Evolutionary conservation across 2,113 vertebrate species (phyloP), one percentile per base, ranked within the genome.

Genomic region (Melanerpes formicivorus): DNA sequence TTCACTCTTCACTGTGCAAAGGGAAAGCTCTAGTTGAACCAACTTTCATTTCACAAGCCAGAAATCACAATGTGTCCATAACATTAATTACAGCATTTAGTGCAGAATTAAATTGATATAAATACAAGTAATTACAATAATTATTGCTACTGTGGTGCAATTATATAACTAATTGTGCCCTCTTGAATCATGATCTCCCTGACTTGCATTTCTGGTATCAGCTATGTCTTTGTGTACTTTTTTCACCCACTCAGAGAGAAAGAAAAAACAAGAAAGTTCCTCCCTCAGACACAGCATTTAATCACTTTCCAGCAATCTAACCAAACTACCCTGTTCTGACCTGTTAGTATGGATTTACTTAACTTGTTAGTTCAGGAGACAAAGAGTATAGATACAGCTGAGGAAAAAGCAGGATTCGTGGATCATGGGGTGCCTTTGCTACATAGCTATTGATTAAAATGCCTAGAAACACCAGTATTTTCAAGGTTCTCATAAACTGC

Each of bases 81-180:
- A 76, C 22, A 82, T 72, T 90, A 96, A 95, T 95, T 94, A 86
- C 65, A 88, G 74, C 58, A 56, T 90, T 94, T 91, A 89, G 44
- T 63, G 44, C 55, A 88, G 60, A 60, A 81, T 65, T 95, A 74
- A 73, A 80, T 94, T 88, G 87, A 95, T 84, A 59, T 94, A 96
- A 94, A 94, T 90, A 96, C 87, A 93, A 90, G 22, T 76, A 90
- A 96, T 95, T 93, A 88, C 46, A 76, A 86, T 93, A 89, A 97
- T 96, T 93, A 96, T 64, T 88, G 74, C 73, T 84, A 71, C 86
- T 86, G 65, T 86, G 69, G 66, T 88, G 79, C 59, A 93, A 85
- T 90, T 92, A 67, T 64, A 74, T 62, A 87, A 65, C 58, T 94
- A 94, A 94, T 74, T 90, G 75, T 71, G n/a, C 72, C 87, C 81